A percentile compares a stretch with the other conserved stretches of the same genome.
These are phyloP conservation scores for Sarcophaga caerulescens DNA, from an alignment of 2,888 invertebrate genomes.

Conservation along the genomic window DNA sequence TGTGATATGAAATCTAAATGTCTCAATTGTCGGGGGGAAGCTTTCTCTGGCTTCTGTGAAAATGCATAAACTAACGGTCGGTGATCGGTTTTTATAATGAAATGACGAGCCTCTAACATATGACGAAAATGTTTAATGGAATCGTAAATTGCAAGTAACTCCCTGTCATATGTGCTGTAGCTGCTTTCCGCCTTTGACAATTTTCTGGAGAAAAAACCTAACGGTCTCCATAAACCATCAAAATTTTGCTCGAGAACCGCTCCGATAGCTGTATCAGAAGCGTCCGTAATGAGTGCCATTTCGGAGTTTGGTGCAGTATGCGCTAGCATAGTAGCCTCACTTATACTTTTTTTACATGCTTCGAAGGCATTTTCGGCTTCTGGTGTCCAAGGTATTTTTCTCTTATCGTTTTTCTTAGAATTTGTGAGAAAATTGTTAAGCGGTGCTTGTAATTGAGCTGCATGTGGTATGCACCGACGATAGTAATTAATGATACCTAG, in stretches of 20 bases:
- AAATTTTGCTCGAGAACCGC: slow-evolving; percentile 61
- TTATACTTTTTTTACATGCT: too few relatives aligned
- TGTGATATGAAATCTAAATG: slow-evolving; percentile 74
- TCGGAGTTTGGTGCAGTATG: slow-evolving; percentile 25
- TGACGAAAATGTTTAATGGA: slow-evolving; percentile 48
- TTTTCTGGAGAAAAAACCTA: slow-evolving; percentile 76
- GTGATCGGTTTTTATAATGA: slow-evolving; percentile 68
- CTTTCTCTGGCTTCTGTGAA: not conserved
- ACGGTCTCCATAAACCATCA: slow-evolving; percentile 43
- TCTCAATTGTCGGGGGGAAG: slow-evolving; percentile 75
- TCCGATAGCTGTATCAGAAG: slow-evolving; percentile 52
- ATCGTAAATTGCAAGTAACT: slow-evolving; percentile 60
- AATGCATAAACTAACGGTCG: slow-evolving; percentile 62
- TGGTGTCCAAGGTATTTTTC: slow-evolving; percentile 5
- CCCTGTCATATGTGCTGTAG: slow-evolving; percentile 60
- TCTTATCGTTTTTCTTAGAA: slow-evolving; percentile 29
- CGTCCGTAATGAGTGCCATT: slow-evolving; percentile 41
- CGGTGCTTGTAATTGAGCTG: not conserved
- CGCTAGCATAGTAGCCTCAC: not conserved
- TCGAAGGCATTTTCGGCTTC: too few relatives aligned
- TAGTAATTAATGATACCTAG: slow-evolving; percentile 62
- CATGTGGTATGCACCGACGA: slow-evolving; percentile 26
- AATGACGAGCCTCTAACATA: slow-evolving; percentile 53
- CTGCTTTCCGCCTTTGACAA: slow-evolving; percentile 22
- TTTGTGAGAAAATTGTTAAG: slow-evolving; percentile 15